phyloP scores from a whole-genome alignment of 1,140 invertebrate genomes.

The Sitobion miscanthi region DNA sequence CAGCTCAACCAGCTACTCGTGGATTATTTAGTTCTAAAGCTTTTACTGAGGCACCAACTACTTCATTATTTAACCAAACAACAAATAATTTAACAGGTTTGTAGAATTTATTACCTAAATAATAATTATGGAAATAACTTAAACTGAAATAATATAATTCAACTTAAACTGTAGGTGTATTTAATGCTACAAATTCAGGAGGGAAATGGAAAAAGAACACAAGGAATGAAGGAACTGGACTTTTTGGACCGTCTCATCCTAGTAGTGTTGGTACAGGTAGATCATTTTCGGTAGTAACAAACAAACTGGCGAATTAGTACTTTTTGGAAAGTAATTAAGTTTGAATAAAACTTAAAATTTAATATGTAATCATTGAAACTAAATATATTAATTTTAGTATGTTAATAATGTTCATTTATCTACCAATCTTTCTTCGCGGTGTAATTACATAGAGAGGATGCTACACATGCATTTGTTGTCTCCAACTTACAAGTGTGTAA shows the following conservation, averaged over 20 bases:
- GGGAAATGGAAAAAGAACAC: slow-evolving; percentile 66
- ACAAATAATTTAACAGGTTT: slow-evolving; percentile 33
- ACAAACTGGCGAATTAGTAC: slow-evolving; percentile 34
- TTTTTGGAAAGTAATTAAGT: slow-evolving; percentile 42
- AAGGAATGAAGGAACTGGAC: slow-evolving; percentile 55
- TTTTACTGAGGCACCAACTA: slow-evolving; percentile 41
- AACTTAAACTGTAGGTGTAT: slow-evolving; percentile 14
- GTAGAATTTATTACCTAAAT: neutral
- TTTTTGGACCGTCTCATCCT: slow-evolving; percentile 59
- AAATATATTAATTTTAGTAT: slow-evolving; percentile 23
- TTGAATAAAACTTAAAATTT: neutral
- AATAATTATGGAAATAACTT: neutral
- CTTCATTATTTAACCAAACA: slow-evolving; percentile 47
- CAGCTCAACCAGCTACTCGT: slow-evolving; percentile 63
- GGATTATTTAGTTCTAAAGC: slow-evolving; percentile 66
- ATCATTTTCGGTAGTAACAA: slow-evolving; percentile 26
- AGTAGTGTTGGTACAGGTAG: slow-evolving; percentile 60
- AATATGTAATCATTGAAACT: neutral
- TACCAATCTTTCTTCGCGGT: slow-evolving; percentile 29
- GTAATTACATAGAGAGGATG: slow-evolving; percentile 61
- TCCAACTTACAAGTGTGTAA: no score
- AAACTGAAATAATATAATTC: neutral
- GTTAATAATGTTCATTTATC: slow-evolving; percentile 19
- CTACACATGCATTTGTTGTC: no score
- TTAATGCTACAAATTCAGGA: slow-evolving; percentile 64